Percentiles rank a stretch among this genome's conserved stretches.
Conservation (phyloP, 2,113 vertebrate genomes). For the Numenius arquata region DNA sequence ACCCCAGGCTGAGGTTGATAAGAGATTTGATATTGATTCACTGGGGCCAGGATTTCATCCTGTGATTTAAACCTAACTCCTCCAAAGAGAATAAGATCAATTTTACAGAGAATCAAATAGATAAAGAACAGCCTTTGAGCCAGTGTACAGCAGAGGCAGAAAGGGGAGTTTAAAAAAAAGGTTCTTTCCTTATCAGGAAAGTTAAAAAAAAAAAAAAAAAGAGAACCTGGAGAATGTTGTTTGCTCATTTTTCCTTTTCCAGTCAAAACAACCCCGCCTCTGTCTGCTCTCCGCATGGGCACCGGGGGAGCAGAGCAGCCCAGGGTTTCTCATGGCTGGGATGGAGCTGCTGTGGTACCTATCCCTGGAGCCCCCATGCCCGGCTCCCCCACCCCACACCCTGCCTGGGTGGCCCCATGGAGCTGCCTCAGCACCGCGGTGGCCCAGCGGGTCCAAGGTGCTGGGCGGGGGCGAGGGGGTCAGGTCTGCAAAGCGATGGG, state of each 20-base stretch:
- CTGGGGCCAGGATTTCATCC: conserved; percentile 44
- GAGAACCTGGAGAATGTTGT: neutral
- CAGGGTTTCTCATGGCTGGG: neutral
- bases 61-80: conserved; percentile 63
- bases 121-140: conserved; percentile 61
- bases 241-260: conserved; percentile 42
- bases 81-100: conserved; percentile 68
- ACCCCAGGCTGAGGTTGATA: neutral
- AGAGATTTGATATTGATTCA: conserved; percentile 56
- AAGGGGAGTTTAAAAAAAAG: neutral
- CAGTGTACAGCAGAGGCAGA: neutral
- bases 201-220: neutral
- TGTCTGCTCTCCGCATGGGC: neutral
- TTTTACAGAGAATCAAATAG: conserved; percentile 61
- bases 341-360: neutral
- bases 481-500: fast-evolving
- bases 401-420: fast-evolving
- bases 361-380: too few species aligned
- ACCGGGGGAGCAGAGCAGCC: neutral
- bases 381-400: too few species aligned
- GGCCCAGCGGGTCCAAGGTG: fast-evolving
- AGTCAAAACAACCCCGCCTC: conserved; percentile 15
- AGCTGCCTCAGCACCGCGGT: fast-evolving
- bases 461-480: neutral
- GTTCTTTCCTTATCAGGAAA: conserved; percentile 16